Base-by-base conservation (phyloP, 2,797 vertebrate species). In the Chaunax sp. region DNA sequence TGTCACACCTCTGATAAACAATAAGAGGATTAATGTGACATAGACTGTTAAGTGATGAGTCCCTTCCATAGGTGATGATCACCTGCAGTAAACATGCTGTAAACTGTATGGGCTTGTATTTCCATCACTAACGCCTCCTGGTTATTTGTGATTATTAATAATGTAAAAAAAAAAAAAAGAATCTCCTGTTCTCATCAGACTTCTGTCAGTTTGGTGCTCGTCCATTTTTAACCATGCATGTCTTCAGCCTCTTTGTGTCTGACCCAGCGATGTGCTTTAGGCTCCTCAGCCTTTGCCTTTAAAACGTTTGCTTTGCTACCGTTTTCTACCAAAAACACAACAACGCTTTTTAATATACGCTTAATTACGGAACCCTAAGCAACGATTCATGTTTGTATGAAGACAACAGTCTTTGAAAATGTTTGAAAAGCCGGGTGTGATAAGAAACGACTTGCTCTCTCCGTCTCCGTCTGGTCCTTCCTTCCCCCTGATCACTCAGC, bases 361-460 rank as follows among this genome's bases (percentile, higher is more conserved):
- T 37, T 45, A 33, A 35, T 26, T 50, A 51, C 52, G 53, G 46
- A 76, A 72, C 57, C 60, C 26, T 6, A 56, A 71, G 62, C 35
- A 64, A 43, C 46, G 64, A 38, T 46, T 60, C 65, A 58, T 62
- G 46, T 78, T 67, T 70, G 65, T 73, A 44, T 13, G 28, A 45
- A 40, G 54, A 56, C 44, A 28, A 0, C 11, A 22, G 38, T 59
- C n/a, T 45, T 28, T 75, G 40, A 25, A 47, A 65, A 25, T 54
- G 63, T 78, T 58, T 44, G 37, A 43, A 55, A 53, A 46, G 20
- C n/a, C 20, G 33, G 23, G 72, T 23, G 28, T 54, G 19, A 55
- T 18, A 73, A 63, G 53, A 64, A 81, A 71, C 57, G 74, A 78
- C 74, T 15, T 3, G 12, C 28, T 63, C 53, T 47, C 54, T 55